Evolutionary conservation across 2,797 vertebrate genomes (phyloP).

Genomic region (Pyrrhura leucotis): DNA sequence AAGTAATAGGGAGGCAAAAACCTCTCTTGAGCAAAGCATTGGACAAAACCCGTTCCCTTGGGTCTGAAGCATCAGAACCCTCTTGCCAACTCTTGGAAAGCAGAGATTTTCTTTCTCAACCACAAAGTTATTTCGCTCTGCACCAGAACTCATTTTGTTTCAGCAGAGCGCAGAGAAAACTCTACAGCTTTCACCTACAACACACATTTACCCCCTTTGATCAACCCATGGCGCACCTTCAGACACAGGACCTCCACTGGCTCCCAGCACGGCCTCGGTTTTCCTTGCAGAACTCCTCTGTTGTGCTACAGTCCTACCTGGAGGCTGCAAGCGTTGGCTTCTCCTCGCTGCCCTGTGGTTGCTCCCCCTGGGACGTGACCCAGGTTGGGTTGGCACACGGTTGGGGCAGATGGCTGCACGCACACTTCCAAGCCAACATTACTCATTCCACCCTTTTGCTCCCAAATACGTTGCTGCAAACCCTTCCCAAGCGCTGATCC

Average conservation of each 20-base stretch:
- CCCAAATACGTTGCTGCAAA: neutral
- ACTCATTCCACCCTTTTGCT: neutral
- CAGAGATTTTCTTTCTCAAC: neutral
- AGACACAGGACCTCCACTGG: neutral
- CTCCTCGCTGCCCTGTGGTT: neutral
- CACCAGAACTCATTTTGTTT: neutral
- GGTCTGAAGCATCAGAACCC: neutral
- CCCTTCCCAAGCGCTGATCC: neutral
- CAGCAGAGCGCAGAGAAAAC: neutral
- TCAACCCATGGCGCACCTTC: neutral
- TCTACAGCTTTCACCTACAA: neutral
- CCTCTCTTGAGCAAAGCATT: neutral
- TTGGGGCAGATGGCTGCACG: neutral
- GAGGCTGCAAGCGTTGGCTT: neutral
- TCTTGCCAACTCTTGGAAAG: neutral
- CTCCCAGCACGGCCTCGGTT: neutral
- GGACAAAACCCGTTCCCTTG: rapidly evolving
- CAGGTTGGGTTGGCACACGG: neutral
- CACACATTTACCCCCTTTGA: neutral
- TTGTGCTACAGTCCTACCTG: neutral
- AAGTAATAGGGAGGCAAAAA: neutral
- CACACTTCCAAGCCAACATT: neutral
- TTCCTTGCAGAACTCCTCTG: neutral
- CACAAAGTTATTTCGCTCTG: rapidly evolving
- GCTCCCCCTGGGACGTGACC: neutral